A percentile compares a stretch with the other conserved stretches of the same genome.
These are phyloP conservation scores for Oreamnos americanus DNA, from an alignment of 2,113 vertebrate genomes.

Conservation along the genomic window DNA sequence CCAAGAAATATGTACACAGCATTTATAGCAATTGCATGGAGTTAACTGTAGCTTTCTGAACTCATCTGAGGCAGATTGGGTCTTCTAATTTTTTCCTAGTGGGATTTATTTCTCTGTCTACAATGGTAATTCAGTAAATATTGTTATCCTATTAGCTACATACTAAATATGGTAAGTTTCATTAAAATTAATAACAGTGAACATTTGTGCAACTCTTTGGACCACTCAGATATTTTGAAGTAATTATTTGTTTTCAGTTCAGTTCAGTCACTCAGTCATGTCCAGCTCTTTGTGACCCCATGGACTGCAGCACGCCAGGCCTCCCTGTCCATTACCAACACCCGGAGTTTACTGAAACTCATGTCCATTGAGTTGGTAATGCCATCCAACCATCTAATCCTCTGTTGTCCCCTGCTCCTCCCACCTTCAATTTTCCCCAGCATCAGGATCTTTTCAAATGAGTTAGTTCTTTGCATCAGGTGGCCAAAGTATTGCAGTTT, in stretches of 20 bases:
- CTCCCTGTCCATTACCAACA: not conserved
- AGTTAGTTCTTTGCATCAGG: not conserved
- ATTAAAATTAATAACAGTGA: not conserved
- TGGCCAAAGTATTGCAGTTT: not conserved
- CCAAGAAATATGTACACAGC: not conserved
- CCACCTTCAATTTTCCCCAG: not conserved
- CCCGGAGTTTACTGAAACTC: accelerated
- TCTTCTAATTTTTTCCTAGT: not conserved
- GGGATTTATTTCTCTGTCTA: not conserved
- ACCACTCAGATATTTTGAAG: not conserved
- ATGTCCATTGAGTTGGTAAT: not conserved
- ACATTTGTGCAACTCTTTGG: not conserved
- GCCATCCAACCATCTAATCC: not conserved
- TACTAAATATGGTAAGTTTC: not conserved
- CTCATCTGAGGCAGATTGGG: not conserved
- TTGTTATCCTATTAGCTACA: not conserved
- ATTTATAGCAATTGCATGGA: not conserved
- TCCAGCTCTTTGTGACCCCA: not conserved
- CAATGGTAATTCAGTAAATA: not conserved
- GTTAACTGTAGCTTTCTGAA: not conserved
- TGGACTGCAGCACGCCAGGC: not conserved
- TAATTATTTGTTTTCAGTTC: not conserved
- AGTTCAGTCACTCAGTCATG: not conserved
- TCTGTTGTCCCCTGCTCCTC: not conserved
- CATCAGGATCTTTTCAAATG: not conserved